Percentiles rank a stretch among this genome's conserved stretches.
Evolutionary conservation across 92 coral and sea anemone genomes (phyloP).

Genomic region (Epizoanthus rinbou): DNA sequence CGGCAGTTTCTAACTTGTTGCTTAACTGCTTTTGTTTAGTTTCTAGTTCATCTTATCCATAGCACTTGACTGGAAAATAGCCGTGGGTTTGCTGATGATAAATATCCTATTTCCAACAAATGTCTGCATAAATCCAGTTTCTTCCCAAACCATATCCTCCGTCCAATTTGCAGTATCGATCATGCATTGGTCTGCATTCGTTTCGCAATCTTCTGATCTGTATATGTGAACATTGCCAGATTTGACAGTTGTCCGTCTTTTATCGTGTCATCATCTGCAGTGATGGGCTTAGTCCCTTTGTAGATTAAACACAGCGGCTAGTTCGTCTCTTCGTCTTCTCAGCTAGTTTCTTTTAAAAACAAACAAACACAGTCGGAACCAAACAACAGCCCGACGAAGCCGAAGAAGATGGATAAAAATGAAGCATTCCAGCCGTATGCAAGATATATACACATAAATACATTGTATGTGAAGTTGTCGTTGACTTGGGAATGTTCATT

Average conservation of each 20-base stretch:
- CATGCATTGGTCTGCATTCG: slow-evolving; percentile 1
- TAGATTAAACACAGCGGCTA: slow-evolving; percentile 20
- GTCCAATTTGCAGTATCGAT: slow-evolving; percentile 17
- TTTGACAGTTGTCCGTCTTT: slow-evolving; percentile 20
- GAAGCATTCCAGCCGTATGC: too few species aligned
- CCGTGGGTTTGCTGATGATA: background rate
- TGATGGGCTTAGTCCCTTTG: too few species aligned
- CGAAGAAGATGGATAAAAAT: background rate
- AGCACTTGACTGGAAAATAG: slow-evolving; percentile 13
- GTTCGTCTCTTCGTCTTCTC: slow-evolving; percentile 26
- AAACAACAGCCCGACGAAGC: slow-evolving; percentile 11
- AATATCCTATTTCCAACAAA: too few species aligned
- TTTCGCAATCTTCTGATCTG: too few species aligned
- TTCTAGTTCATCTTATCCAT: too few species aligned
- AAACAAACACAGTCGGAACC: too few species aligned
- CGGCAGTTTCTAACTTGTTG: slow-evolving; percentile 18
- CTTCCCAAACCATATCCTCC: slow-evolving; percentile 20
- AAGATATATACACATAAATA: too few species aligned
- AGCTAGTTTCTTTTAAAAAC: background rate
- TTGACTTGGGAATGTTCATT: background rate
- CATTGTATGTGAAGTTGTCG: too few species aligned
- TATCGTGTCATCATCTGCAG: background rate
- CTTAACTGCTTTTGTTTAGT: slow-evolving; percentile 7
- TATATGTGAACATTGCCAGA: background rate
- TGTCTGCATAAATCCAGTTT: slow-evolving; percentile 16